Percentiles rank a stretch among this genome's conserved stretches.
These are phyloP conservation scores for Dasypolia templi DNA, from an alignment of 2,888 invertebrate genomes.

Conservation along the genomic window DNA sequence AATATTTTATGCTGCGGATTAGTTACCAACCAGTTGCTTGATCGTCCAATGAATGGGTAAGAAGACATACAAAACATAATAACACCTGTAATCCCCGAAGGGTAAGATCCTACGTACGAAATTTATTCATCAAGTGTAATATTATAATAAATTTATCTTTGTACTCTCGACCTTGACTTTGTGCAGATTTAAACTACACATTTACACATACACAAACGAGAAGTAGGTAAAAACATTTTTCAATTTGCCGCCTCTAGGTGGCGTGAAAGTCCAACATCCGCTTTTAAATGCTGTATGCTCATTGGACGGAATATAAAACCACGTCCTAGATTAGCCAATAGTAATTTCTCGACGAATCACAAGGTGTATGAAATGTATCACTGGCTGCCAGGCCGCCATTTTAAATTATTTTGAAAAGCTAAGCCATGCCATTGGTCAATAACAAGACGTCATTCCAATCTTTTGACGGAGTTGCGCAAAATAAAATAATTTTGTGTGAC, in stretches of 20 bases:
- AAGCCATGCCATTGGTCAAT: slow-evolving; percentile 82
- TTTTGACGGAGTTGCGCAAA: slow-evolving; percentile 89
- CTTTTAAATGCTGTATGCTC: slow-evolving; percentile 52
- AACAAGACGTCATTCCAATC: slow-evolving; percentile 84
- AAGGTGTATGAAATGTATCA: slow-evolving; percentile 71
- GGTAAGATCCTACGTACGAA: neutral
- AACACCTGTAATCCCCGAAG: neutral
- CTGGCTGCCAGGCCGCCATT: slow-evolving; percentile 80
- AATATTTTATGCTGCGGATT: no score
- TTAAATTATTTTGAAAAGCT: slow-evolving; percentile 80
- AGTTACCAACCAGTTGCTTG: slow-evolving; percentile 8
- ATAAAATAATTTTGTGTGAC: slow-evolving; percentile 82
- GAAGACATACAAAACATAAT: neutral
- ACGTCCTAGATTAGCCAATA: slow-evolving; percentile 75
- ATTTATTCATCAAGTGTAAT: neutral
- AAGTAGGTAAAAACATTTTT: slow-evolving; percentile 50
- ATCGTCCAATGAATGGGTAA: neutral
- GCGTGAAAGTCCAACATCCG: slow-evolving; percentile 77
- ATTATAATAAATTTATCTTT: slow-evolving; percentile 15
- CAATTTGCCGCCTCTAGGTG: slow-evolving; percentile 72
- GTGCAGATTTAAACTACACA: no score
- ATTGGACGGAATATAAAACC: slow-evolving; percentile 73
- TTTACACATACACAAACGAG: neutral
- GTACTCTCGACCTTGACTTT: slow-evolving; percentile 40
- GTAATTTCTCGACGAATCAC: slow-evolving; percentile 80